These are phyloP conservation scores for Calycopis cecrops DNA, from an alignment of 1,140 invertebrate species.

Conservation along the genomic window DNA sequence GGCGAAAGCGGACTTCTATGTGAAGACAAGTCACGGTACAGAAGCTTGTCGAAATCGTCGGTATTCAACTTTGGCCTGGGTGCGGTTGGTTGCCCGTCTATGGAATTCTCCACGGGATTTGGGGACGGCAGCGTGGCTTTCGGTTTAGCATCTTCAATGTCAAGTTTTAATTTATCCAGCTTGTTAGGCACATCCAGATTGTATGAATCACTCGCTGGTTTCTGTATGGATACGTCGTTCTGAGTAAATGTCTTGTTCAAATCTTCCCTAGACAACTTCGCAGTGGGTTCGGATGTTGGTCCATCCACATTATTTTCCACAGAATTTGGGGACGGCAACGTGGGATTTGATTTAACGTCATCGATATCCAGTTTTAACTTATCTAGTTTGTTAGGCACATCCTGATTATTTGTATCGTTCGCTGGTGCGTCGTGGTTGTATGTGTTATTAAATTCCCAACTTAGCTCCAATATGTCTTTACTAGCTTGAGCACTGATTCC, in stretches of 20 bases:
- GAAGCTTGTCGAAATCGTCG: constrained; percentile 36
- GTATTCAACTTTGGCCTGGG: constrained; percentile 41
- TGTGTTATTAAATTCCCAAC: constrained; percentile 50
- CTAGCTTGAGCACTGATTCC: constrained; percentile 56
- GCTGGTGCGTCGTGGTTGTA: constrained; percentile 24
- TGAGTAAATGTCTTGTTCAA: too few species aligned
- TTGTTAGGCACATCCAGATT: constrained; percentile 40
- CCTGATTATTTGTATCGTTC: neutral
- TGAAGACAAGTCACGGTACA: constrained; percentile 35
- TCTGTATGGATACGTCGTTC: constrained; percentile 6
- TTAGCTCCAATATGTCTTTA: constrained; percentile 49
- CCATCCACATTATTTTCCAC: constrained; percentile 21
- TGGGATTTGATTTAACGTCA: constrained; percentile 44
- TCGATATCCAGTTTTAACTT: constrained; percentile 40
- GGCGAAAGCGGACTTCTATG: constrained; percentile 73
- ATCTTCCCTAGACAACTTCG: constrained; percentile 30
- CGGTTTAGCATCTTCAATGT: constrained; percentile 46
- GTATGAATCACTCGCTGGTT: constrained; percentile 32
- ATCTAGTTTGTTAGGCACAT: constrained; percentile 24
- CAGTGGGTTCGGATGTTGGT: constrained; percentile 31
- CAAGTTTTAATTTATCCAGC: constrained; percentile 39
- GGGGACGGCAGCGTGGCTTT: constrained; percentile 39
- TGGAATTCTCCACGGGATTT: constrained; percentile 21
- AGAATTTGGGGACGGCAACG: constrained; percentile 31
- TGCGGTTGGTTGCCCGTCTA: constrained; percentile 24